These are phyloP conservation scores for Drosophila triauraria DNA, from an alignment of 1,140 invertebrate genomes.

Conservation along the genomic window DNA sequence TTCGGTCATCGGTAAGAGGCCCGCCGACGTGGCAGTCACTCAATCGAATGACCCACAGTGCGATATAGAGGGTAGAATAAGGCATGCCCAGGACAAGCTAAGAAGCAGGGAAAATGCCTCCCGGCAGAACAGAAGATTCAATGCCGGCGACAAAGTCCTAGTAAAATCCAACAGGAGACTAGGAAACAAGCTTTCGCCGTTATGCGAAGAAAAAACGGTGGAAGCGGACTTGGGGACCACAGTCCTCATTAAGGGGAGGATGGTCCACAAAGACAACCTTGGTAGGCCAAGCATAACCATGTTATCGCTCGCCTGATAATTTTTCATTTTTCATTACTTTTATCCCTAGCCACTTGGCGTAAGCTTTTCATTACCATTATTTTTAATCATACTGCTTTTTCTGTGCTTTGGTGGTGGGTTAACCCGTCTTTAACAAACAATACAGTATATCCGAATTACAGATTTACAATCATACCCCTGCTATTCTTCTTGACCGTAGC, in stretches of 20 bases:
- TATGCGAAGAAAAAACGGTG: neutral
- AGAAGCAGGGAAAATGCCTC: neutral
- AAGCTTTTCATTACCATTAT: neutral
- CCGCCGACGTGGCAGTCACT: neutral
- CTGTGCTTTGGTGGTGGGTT: neutral
- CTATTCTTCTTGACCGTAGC: neutral
- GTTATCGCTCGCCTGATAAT: neutral
- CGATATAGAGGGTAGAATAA: too few relatives aligned
- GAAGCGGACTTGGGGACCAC: neutral
- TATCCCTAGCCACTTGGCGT: neutral
- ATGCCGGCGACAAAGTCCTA: neutral
- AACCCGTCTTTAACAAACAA: neutral
- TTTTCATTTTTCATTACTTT: neutral
- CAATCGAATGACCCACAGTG: neutral
- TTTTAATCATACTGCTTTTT: neutral
- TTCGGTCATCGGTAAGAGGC: too few relatives aligned
- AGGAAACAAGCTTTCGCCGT: neutral
- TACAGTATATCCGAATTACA: neutral
- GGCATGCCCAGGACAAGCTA: neutral
- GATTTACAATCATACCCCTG: neutral
- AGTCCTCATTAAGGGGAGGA: neutral
- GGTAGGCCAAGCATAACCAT: neutral
- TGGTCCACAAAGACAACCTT: too few relatives aligned
- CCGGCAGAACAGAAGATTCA: slow-evolving; percentile 6
- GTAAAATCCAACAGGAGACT: slow-evolving; percentile 8